Base-by-base conservation (phyloP, 2,888 invertebrate species). In the Acronicta leporina region DNA sequence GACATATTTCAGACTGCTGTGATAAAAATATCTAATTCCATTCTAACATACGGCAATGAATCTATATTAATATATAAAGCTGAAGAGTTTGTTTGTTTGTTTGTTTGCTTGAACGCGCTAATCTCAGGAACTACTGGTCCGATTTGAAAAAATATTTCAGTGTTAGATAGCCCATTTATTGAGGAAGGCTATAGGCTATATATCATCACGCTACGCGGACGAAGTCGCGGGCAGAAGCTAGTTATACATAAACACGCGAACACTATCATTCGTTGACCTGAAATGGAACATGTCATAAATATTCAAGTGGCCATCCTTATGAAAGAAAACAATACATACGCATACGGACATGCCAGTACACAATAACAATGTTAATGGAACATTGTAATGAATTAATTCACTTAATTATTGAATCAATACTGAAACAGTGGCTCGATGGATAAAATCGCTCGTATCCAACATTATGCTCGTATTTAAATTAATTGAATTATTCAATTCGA, bases 211-310 rank as follows among this genome's bases (percentile, higher is more conserved):
- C n/a, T n/a, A n/a, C n/a, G n/a, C n/a, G n/a, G n/a, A n/a, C n/a
- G n/a, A n/a, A n/a, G n/a, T n/a, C n/a, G n/a, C n/a, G n/a, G n/a
- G n/a, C n/a, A n/a, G n/a, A n/a, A n/a, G n/a, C n/a, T n/a, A n/a
- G n/a, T n/a, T n/a, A n/a, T n/a, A n/a, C n/a, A 46, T 55, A 61
- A 70, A 65, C 72, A 71, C 53, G 54, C 46, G 57, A 75, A 55
- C 52, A 61, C 60, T 49, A 70, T 56, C n/a, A 59, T 60, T 64
- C 40, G 54, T 41, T 41, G 33, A 30, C 30, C 11, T 38, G 25
- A 43, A 30, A 49, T 49, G 16, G 41, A 38, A 57, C 16, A 42
- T 1, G 27, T 13, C 38, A 38, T 48, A 55, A 63, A 54, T 55
- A 40, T 14, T 3, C 9, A 52, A 44, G 41, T 13, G 30, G 10